Base-by-base conservation (phyloP, 2,888 invertebrate species). In the Keiferia lycopersicella region DNA sequence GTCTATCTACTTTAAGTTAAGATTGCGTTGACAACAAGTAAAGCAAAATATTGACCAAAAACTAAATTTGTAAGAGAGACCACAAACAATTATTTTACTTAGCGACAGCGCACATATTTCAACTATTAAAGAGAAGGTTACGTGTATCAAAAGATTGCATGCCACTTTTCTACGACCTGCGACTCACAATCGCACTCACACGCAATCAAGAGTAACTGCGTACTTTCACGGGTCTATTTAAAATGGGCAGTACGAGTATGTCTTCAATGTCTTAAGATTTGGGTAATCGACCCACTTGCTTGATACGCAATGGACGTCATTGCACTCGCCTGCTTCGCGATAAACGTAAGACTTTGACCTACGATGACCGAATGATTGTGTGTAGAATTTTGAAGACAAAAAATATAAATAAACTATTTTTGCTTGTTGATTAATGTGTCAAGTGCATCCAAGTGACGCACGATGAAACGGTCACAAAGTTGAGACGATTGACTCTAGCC, bases 241-340 rank as follows among this genome's bases (percentile, higher is more conserved):
- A 8, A 16, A 3, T 56, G 30, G 56, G 3, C 16, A 16, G 34
- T 22, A 22, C 14, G 20, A 22, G 51, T 53, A 53, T 11, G 51
- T 22, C 20, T 53, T 53, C 51, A 38, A 57, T 57, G 57, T 57
- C 57, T 57, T 58, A 58, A 58, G 58, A 58, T 58, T 58, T 58
- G 58, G 58, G 58, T 58, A 58, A 58, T 58, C 39, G 39, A 58
- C 58, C 58, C 10, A 39, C 39, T 18, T 38, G 18, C 58, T 18
- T 26, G 56, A 58, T 58, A 58, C 58, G 58, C 39, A 58, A 58
- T 39, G 20, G 14, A 58, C 38, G 58, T 58, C 58, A 58, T 38
- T 58, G 58, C 39, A 58, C 58, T 58, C 20, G 3, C 11, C 2
- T n/a, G 53, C n/a, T 14, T 34, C n/a, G n/a, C 34, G 34, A 56